Base-by-base conservation (phyloP, 2,797 vertebrate genomes). In the Acropternis orthonyx region DNA sequence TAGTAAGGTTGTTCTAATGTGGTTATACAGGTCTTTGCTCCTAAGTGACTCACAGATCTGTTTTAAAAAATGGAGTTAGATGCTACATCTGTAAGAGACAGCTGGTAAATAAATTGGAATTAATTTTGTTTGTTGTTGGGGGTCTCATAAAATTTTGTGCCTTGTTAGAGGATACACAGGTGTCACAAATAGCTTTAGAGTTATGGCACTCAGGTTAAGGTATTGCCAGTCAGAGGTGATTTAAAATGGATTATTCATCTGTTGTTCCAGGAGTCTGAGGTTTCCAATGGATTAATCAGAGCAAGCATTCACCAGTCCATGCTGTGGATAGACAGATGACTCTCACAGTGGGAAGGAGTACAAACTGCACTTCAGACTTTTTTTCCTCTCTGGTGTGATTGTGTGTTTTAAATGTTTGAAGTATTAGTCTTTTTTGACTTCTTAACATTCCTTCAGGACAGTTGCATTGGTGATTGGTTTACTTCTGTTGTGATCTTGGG, bases 261-360 rank as follows among this genome's bases (percentile, higher is more conserved):
- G 15, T 36, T 74, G 27, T 39, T 77, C 3, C 22, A 32, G 56
- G 65, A 83, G 11, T 67, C 13, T 62, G 39, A 73, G 55, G 26
- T 71, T 84, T 32, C 20, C 10, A n/a, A 5, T 22, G 21, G 51
- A 14, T 56, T 58, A 39, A 52, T 65, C 37, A 73, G 56, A 44
- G 52, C 19, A 24, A 65, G 13, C 15, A 39, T 81, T 24, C 1
- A 0, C 30, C 52, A 24, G 3, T 36, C 89, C n/a, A 36, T 0
- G 0, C 51, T 2, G 0, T 15, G 36, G 51, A n/a, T 20, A 3
- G 69, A 20, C 5, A 36, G 22, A 7, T 75, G 67, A 78, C 65
- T 71, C 12, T 73, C 6, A 8, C 8, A 20, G 39, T 20, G 30
- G 43, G 30, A 90, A 62, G 30, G 15, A 82, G 10, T 36, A 55